Conservation (phyloP, 2,888 invertebrate species). For the Spilosoma lubricipeda region DNA sequence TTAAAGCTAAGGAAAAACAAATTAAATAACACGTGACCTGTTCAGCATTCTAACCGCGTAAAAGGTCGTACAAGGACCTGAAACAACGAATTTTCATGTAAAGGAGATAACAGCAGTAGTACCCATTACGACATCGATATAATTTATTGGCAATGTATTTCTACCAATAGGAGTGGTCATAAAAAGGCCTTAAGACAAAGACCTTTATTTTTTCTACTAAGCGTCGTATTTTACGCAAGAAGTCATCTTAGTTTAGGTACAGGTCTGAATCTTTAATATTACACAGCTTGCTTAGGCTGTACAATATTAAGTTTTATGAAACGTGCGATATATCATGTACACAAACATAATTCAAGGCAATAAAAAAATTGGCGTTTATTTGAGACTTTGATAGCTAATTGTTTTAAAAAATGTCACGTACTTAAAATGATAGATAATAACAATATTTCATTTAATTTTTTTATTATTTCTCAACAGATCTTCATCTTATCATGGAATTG, state of each 20-base stretch:
- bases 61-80: background rate
- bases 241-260: too few species aligned
- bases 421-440: too few species aligned
- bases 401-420: too few species aligned
- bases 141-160: background rate
- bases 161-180: background rate
- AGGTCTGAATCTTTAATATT: background rate
- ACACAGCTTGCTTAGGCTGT: too few species aligned
- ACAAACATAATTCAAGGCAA: too few species aligned
- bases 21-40: background rate
- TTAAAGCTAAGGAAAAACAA: background rate
- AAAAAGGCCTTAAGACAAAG: background rate
- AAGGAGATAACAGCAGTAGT: background rate
- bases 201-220: background rate
- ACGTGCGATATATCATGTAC: too few species aligned
- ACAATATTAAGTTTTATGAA: too few species aligned
- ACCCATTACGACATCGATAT: background rate
- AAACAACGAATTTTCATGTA: background rate
- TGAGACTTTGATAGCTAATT: too few species aligned
- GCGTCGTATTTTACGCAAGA: background rate
- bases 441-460: too few species aligned
- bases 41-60: background rate
- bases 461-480: too few species aligned
- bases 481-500: too few species aligned
- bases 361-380: too few species aligned